phyloP scores from a whole-genome alignment of 35 echinoderm and acorn worm genomes.

The Chiridota heheva region DNA sequence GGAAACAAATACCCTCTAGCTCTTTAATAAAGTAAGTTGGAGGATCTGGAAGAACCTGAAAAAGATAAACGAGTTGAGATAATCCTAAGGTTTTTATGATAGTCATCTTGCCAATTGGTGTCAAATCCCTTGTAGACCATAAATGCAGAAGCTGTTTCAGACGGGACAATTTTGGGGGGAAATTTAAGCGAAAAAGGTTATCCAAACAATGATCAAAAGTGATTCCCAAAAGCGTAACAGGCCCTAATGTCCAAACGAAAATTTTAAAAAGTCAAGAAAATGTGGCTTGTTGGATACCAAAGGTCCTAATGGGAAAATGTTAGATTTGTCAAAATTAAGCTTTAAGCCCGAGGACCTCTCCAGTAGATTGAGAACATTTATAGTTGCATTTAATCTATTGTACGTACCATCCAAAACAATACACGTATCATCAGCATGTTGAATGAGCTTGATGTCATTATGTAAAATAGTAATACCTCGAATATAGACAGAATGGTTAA shows the following conservation, averaged over 20 bases:
- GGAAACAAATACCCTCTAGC: too few relatives aligned
- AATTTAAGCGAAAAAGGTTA: too few relatives aligned
- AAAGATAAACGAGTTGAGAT: not conserved
- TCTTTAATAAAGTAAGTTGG: not conserved
- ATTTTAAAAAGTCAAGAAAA: conserved; percentile 8
- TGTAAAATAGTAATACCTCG: too few relatives aligned
- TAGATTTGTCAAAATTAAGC: conserved; percentile 27
- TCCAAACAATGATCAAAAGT: too few relatives aligned
- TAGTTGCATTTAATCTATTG: not conserved
- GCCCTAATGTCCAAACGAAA: not conserved
- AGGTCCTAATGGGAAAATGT: conserved; percentile 18
- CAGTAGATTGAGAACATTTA: not conserved
- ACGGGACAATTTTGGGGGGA: too few relatives aligned
- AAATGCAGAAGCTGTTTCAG: too few relatives aligned
- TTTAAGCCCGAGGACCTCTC: conserved; percentile 12
- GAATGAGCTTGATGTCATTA: too few relatives aligned
- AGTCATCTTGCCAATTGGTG: too few relatives aligned
- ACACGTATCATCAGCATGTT: not conserved
- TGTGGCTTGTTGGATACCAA: not conserved
- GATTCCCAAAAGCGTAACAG: conserved; percentile 5
- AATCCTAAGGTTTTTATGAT: conserved; percentile 11
- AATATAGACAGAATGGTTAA: too few relatives aligned
- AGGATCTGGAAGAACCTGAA: conserved; percentile 9
- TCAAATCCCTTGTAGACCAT: too few relatives aligned
- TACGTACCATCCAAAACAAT: conserved; percentile 30